Percentiles rank a stretch among this genome's conserved stretches.
These are phyloP conservation scores for Synergus itoensis DNA, from an alignment of 2,888 invertebrate species.

Conservation along the genomic window DNA sequence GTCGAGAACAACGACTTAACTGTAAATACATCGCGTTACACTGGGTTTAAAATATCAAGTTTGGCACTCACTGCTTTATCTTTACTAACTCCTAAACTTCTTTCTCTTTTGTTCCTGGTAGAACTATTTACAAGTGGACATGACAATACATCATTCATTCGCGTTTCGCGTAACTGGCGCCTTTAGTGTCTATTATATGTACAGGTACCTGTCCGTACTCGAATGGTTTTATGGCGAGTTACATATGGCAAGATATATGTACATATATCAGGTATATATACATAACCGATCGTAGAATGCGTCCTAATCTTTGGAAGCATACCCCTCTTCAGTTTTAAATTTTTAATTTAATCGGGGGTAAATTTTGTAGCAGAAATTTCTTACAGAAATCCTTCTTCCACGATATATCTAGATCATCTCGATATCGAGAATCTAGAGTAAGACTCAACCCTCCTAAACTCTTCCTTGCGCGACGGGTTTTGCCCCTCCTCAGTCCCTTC, in stretches of 20 bases:
- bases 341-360: background rate
- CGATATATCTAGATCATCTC: background rate
- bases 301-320: slow-evolving; percentile 41
- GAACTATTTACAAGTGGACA: slow-evolving; percentile 29
- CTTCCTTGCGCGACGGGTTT: background rate
- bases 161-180: slow-evolving; percentile 47
- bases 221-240: slow-evolving; percentile 52
- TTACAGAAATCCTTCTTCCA: background rate
- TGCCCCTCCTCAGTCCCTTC: background rate
- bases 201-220: slow-evolving; percentile 39
- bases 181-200: slow-evolving; percentile 43
- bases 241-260: slow-evolving; percentile 65
- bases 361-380: background rate
- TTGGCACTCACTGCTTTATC: slow-evolving; percentile 72
- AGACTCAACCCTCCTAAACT: background rate
- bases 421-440: background rate
- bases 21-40: slow-evolving; percentile 69
- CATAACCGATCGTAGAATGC: slow-evolving; percentile 36
- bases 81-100: slow-evolving; percentile 42
- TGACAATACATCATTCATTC: slow-evolving; percentile 39
- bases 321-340: background rate
- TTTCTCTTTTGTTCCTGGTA: slow-evolving; percentile 48
- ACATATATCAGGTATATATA: slow-evolving; percentile 49
- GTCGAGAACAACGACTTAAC: slow-evolving; percentile 69
- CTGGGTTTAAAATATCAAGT: slow-evolving; percentile 69